Base-by-base conservation (phyloP, 2,113 vertebrate species). In the Tyto alba region DNA sequence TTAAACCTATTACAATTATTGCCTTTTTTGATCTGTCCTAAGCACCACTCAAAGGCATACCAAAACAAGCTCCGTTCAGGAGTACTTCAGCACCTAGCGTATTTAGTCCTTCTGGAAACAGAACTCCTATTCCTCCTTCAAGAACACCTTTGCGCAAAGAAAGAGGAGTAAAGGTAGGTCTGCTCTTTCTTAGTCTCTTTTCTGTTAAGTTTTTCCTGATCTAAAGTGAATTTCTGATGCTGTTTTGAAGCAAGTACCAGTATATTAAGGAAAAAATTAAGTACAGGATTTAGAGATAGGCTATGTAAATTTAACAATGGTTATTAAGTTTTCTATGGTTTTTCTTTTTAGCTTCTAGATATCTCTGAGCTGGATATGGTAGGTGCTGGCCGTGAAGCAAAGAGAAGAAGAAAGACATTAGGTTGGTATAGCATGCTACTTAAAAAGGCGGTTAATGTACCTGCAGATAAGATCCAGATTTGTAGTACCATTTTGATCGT, bases 41-140 rank as follows among this genome's bases (percentile, higher is more conserved):
- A 99, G 99, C 99, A 60, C 99, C 99, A 9, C 99, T 99, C 64
- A 99, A 99, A 97, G 99, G 99, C 86, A 99, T 99, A 95, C 99
- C 99, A 57, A 99, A 99, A 97, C 98, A 98, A 97, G 99, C 99
- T 17, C 99, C 99, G 0, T 99, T 99, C 97, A 98, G 99, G 89
- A 99, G 98, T 93, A 99, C 99, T 64, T 99, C 99, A 9, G 97
- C 99, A 16, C 99, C 99, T 57, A 99, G 99, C 50, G 99, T 99
- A 69, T 99, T 99, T 97, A 99, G 98, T 96, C 99, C 99, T 15
- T 97, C 99, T 26, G 99, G 99, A 89, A 99, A 99, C 78, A 98
- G 99, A 95, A 99, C 99, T 27, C 99, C 99, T 10, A 99, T 99
- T 68, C 98, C 99, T 9, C 99, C 99, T 1, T 98, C 98, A 1